Conservation (phyloP, 1,140 invertebrate species). For the Ostrea denselamellosa region DNA sequence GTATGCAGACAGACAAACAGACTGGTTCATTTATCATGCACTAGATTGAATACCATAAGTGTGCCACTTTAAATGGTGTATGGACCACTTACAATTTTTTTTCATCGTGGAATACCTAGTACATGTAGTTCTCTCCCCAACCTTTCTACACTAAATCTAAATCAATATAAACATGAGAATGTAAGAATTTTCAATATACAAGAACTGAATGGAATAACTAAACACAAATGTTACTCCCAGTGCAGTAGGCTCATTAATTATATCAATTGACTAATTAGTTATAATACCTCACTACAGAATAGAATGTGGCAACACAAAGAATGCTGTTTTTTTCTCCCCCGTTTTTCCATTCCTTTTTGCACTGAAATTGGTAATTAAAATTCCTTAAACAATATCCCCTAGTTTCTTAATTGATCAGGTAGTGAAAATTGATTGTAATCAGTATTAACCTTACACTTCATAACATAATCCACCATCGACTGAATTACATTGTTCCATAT, state of each 20-base stretch:
- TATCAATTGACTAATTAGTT: constrained; percentile 31
- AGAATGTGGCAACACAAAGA: constrained; percentile 26
- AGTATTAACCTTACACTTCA: not conserved
- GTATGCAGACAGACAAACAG: too few species aligned
- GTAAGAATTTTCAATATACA: constrained; percentile 21
- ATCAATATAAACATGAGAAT: not conserved
- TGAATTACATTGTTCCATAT: not conserved
- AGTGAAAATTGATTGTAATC: not conserved
- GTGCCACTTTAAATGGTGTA: too few species aligned
- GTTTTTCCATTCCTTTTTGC: not conserved
- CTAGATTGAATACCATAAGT: too few species aligned
- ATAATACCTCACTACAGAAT: constrained; percentile 9
- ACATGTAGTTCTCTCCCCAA: not conserved
- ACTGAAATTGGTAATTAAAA: constrained; percentile 15
- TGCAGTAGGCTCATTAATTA: not conserved
- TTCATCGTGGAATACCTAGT: too few species aligned
- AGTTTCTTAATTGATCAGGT: constrained; percentile 25
- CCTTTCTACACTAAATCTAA: not conserved
- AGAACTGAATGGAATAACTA: not conserved
- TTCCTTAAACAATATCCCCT: constrained; percentile 7
- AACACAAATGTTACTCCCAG: not conserved
- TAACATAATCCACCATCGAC: not conserved
- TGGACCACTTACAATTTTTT: too few species aligned
- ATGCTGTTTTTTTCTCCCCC: not conserved
- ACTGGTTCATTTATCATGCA: too few species aligned